Evolutionary conservation across 1,140 invertebrate genomes (phyloP).

Genomic region (Drosophila suzukii): DNA sequence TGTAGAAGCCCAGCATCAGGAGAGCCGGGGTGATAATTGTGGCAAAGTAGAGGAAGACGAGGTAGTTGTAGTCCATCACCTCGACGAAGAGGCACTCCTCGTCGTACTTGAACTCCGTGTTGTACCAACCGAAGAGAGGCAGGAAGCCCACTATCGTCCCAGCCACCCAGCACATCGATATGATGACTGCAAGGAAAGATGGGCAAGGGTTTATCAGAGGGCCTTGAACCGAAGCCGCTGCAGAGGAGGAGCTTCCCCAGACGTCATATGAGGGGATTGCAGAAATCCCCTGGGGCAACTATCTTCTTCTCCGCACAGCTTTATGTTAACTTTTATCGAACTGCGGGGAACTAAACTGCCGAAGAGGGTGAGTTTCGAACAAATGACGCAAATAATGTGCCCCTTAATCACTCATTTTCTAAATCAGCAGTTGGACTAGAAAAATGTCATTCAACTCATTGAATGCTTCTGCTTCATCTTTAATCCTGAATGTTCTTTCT

Average conservation of each 20-base stretch:
- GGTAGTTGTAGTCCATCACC: constrained; percentile 94
- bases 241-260: not conserved
- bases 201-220: constrained; percentile 8
- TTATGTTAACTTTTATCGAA: constrained; percentile 46
- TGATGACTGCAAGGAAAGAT: constrained; percentile 89
- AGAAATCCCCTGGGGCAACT: constrained; percentile 5
- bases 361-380: not conserved
- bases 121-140: constrained; percentile 94
- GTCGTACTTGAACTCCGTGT: constrained; percentile 84
- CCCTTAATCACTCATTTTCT: constrained; percentile 5
- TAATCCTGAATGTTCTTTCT: not conserved
- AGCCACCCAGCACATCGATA: constrained; percentile 93
- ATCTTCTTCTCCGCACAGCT: constrained; percentile 35
- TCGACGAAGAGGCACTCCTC: constrained; percentile 91
- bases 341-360: constrained; percentile 16
- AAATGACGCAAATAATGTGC: constrained; percentile 60
- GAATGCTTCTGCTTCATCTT: not conserved
- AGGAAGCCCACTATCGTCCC: constrained; percentile 92
- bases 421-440: not conserved
- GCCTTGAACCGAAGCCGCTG: constrained; percentile 47
- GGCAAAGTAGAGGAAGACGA: constrained; percentile 94
- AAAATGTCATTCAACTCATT: not conserved
- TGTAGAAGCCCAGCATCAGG: constrained; percentile 93
- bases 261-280: constrained; percentile 49
- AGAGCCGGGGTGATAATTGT: constrained; percentile 95